phyloP scores from a whole-genome alignment of 2,888 invertebrate genomes.

The Sclerodermus sp. region DNA sequence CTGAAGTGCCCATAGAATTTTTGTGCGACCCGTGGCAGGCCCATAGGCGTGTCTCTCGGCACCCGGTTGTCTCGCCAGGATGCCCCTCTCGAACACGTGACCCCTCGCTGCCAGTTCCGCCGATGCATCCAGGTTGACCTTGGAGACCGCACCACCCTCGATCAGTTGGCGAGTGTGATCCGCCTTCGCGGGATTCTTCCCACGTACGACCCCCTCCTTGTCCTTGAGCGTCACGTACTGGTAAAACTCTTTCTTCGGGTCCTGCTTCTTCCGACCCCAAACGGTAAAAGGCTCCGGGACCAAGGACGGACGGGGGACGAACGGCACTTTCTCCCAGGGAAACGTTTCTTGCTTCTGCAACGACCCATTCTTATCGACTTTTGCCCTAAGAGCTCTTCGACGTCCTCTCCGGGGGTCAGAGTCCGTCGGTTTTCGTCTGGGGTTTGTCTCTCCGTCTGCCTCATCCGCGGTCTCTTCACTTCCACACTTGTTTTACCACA shows the following conservation, averaged over 20 bases:
- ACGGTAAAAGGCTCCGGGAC: conserved; percentile 84
- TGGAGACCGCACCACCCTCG: conserved; percentile 48
- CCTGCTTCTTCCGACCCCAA: conserved; percentile 69
- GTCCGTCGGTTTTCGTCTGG: conserved; percentile 4
- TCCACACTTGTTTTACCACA: conserved; percentile 29
- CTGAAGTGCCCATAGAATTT: conserved; percentile 52
- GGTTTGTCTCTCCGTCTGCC: too few relatives aligned
- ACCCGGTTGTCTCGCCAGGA: conserved; percentile 47
- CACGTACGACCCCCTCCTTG: conserved; percentile 46
- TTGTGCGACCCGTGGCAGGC: conserved; percentile 50
- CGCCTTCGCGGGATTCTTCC: conserved; percentile 47
- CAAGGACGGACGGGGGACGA: conserved; percentile 82
- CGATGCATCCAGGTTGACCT: conserved; percentile 52
- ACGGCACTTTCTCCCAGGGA: conserved; percentile 88
- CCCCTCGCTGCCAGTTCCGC: conserved; percentile 51
- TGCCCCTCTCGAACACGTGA: conserved; percentile 50
- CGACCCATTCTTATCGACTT: conserved; percentile 32
- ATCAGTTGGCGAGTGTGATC: conserved; percentile 51
- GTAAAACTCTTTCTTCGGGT: conserved; percentile 52
- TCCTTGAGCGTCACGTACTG: conserved; percentile 51
- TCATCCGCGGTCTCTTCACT: too few relatives aligned
- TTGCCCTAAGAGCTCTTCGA: too few relatives aligned
- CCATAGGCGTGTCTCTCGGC: conserved; percentile 39
- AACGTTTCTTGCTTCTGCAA: conserved; percentile 70
- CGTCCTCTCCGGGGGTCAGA: too few relatives aligned